These are phyloP conservation scores for Hafferia zeledoni DNA, from an alignment of 2,797 vertebrate genomes.

Conservation along the genomic window DNA sequence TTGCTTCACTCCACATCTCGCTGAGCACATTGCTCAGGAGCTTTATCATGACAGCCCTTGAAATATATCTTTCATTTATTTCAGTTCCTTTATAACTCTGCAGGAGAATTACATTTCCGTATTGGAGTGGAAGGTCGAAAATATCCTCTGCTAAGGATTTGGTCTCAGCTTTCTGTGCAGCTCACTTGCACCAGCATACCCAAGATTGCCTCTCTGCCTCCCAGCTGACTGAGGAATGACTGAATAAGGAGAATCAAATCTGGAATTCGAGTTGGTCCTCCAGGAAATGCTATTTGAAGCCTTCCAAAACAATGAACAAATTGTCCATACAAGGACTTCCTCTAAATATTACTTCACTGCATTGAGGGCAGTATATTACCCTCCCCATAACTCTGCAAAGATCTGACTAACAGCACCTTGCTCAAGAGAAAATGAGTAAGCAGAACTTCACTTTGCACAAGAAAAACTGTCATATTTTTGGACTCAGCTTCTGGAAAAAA, in stretches of 20 bases:
- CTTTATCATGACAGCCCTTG: neutral
- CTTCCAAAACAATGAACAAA: neutral
- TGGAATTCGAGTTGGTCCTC: neutral
- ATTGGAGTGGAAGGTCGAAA: neutral
- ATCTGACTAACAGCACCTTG: neutral
- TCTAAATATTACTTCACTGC: neutral
- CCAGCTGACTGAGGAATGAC: neutral
- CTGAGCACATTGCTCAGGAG: neutral
- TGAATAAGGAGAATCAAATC: neutral
- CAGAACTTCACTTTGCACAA: neutral
- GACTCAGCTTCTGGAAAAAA: neutral
- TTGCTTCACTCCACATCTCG: neutral
- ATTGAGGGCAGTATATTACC: neutral
- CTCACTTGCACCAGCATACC: neutral
- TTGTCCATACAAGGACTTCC: slow-evolving; percentile 13
- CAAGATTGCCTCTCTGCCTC: neutral
- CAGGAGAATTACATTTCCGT: neutral
- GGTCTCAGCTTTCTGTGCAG: neutral
- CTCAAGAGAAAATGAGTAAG: neutral
- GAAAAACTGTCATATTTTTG: neutral
- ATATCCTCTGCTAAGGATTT: neutral
- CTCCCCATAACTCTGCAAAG: neutral
- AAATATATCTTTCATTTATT: slow-evolving; percentile 21
- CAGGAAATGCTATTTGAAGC: slow-evolving; percentile 20
- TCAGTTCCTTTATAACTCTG: neutral